Evolutionary conservation across 2,113 vertebrate genomes (phyloP), one percentile per base, ranked within the genome.

Genomic region (Seriola aureovittata): DNA sequence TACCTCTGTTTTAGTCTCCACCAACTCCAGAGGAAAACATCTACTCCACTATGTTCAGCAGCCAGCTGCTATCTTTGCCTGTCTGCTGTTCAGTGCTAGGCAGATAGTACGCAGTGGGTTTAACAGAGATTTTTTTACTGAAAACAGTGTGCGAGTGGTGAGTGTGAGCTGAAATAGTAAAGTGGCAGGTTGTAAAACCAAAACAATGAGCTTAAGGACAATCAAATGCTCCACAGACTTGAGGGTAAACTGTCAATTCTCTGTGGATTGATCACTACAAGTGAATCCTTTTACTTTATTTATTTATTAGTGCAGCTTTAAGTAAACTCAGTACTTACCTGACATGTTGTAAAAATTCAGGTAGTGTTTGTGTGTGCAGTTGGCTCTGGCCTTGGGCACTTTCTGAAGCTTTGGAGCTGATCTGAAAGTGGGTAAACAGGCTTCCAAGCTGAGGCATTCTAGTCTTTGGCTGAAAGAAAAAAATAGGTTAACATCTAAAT

Each of bases 381-480:
- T 58, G 21, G 40, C n/a, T 88, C 29, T 76, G 75, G 55, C 78
- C 64, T 65, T 16, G 52, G 52, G 67, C 29, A 54, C 38, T 84
- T 69, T 89, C 88, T 78, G 87, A 23, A 8, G 60, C 40, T 84
- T 73, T 86, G 57, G 86, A 78, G 82, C 72, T 60, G 50, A 85
- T 63, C 36, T 90, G 88, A 46, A 94, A 90, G 76, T 81, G 88
- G 4, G 88, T 82, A 1, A 94, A 87, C 76, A 92, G 78, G 68
- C 78, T 91, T 84, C 91, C 93, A 25, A 92, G 77, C 70, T 90
- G 91, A 80, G 91, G 82, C 93, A 93, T 94, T 73, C 50, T 81
- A 16, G 54, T 72, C 29, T 85, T 69, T 38, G 44, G 82, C 80
- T 83, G 8, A 3, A 25, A 3, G 29, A 16, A 29, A 58, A 5